Evolutionary conservation across 2,888 invertebrate genomes (phyloP).

Genomic region (Drosophila ezoana): DNA sequence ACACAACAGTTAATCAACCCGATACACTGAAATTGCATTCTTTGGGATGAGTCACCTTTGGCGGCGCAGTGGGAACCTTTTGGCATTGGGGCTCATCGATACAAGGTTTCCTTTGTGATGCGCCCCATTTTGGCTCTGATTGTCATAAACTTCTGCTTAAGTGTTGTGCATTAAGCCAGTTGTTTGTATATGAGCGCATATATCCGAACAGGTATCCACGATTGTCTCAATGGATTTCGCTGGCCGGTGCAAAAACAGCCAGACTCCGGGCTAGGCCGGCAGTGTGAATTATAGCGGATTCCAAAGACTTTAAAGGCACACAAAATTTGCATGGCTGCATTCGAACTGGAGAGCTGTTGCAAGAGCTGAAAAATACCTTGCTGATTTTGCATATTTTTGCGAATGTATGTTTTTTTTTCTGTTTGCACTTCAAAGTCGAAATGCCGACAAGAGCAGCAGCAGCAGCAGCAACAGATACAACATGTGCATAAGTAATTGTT

Average conservation of each 20-base stretch:
- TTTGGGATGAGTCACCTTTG: slow-evolving; percentile 42
- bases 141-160: slow-evolving; percentile 62
- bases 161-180: slow-evolving; percentile 53
- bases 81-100: slow-evolving; percentile 10
- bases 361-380: slow-evolving; percentile 34
- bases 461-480: neutral
- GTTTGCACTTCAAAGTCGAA: slow-evolving; percentile 28
- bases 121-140: slow-evolving; percentile 16
- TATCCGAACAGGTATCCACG: slow-evolving; percentile 50
- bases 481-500: slow-evolving; percentile 37
- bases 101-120: slow-evolving; percentile 42
- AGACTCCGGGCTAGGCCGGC: neutral
- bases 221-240: slow-evolving; percentile 30
- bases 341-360: slow-evolving; percentile 21
- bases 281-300: slow-evolving; percentile 51
- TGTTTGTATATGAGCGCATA: slow-evolving; percentile 18
- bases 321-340: slow-evolving; percentile 42
- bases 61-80: slow-evolving; percentile 31
- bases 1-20: slow-evolving; percentile 48
- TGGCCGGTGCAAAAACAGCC: slow-evolving; percentile 24
- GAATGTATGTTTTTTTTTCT: neutral
- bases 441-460: slow-evolving; percentile 26
- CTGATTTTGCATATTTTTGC: slow-evolving; percentile 46
- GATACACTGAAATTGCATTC: slow-evolving; percentile 57
- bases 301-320: slow-evolving; percentile 21